Conservation (phyloP, 2,113 vertebrate genomes). For the Rhea pennata region DNA sequence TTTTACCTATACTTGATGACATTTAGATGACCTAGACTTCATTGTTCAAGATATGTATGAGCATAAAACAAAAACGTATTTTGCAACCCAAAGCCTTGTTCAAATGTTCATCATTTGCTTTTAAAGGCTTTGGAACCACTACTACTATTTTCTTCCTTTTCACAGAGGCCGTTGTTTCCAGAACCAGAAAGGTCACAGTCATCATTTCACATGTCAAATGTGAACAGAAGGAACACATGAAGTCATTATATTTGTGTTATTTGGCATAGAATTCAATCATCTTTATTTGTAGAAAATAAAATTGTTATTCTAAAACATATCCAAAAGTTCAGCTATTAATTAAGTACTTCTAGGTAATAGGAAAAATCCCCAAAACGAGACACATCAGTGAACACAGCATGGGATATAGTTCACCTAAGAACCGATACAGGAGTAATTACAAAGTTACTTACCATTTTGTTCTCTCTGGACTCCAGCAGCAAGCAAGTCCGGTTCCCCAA, state of each 20-base stretch:
- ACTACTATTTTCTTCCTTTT: background rate
- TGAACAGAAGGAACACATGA: background rate
- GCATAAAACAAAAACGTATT: background rate
- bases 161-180: background rate
- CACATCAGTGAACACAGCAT: background rate
- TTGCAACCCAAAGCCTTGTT: background rate
- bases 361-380: background rate
- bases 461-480: constrained; percentile 97
- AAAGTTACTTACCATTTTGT: constrained; percentile 89
- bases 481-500: constrained; percentile 97
- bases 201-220: background rate
- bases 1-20: background rate
- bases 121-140: background rate
- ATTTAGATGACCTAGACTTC: background rate
- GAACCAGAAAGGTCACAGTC: background rate
- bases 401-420: background rate
- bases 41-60: background rate
- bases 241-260: background rate
- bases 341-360: background rate
- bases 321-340: background rate
- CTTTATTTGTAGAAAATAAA: background rate
- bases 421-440: background rate
- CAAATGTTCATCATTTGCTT: background rate
- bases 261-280: background rate
- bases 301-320: background rate